A percentile compares a stretch with the other conserved stretches of the same genome.
phyloP scores from a whole-genome alignment of 2,888 invertebrate genomes.

The Chydorus sphaericus region DNA sequence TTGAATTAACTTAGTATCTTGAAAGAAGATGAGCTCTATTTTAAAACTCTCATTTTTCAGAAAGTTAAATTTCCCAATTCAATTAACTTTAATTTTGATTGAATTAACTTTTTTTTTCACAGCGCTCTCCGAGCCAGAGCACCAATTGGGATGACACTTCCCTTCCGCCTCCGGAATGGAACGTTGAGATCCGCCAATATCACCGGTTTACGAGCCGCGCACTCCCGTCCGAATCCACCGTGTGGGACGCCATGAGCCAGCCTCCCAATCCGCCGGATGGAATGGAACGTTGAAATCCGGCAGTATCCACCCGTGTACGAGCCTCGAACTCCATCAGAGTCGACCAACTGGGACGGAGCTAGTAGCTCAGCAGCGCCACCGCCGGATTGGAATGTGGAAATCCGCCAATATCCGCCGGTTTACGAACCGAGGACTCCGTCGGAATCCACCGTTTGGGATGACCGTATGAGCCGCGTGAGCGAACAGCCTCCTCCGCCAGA shows the following conservation, averaged over 20 bases:
- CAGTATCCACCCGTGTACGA: constrained; percentile 39
- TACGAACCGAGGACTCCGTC: background rate
- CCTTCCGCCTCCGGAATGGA: background rate
- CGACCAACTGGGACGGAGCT: constrained; percentile 33
- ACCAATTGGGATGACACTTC: background rate
- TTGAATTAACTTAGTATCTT: too few relatives aligned
- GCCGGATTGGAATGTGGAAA: background rate
- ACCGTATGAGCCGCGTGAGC: background rate
- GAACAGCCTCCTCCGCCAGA: constrained; percentile 38
- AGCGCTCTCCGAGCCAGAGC: background rate
- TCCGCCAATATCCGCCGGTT: background rate
- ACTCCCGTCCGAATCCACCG: background rate
- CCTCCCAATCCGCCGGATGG: constrained; percentile 29
- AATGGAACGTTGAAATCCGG: constrained; percentile 73
- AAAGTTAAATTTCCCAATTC: too few relatives aligned
- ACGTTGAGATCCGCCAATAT: background rate
- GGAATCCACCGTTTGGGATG: background rate
- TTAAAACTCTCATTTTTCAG: background rate
- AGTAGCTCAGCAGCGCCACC: background rate
- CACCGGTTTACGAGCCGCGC: background rate
- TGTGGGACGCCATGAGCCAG: background rate
- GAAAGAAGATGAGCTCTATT: too few relatives aligned
- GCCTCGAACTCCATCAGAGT: constrained; percentile 52
- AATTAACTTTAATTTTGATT: too few relatives aligned
- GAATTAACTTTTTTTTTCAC: too few relatives aligned